A percentile compares a stretch with the other conserved stretches of the same genome.
phyloP scores from a whole-genome alignment of 2,113 vertebrate species.

The Plectropomus leopardus region DNA sequence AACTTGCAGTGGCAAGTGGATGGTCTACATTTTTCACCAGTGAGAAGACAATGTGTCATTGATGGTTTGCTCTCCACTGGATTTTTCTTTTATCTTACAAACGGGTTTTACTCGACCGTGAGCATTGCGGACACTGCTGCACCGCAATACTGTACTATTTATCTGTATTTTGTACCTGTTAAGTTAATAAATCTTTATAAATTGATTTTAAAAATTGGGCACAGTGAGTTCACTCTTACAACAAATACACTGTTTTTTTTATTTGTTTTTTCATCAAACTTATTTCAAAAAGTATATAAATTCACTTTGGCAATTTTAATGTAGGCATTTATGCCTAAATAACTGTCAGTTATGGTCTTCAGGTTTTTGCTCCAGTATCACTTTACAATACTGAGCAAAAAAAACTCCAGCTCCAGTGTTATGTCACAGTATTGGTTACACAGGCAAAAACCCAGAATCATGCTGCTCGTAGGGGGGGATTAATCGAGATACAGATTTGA shows the following conservation, averaged over 20 bases:
- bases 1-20: not conserved
- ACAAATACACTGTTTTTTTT: not conserved
- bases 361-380: not conserved
- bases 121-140: constrained; percentile 14
- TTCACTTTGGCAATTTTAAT: not conserved
- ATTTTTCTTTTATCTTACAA: constrained; percentile 18
- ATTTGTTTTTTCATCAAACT: not conserved
- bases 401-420: constrained; percentile 28
- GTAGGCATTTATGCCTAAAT: not conserved
- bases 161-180: constrained; percentile 65
- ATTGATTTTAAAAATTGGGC: constrained; percentile 26
- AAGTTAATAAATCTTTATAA: constrained; percentile 72
- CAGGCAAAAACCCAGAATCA: constrained; percentile 6
- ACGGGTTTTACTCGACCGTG: constrained; percentile 33
- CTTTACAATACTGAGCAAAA: not conserved
- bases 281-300: not conserved
- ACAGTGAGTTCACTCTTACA: not conserved
- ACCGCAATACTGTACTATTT: constrained; percentile 48
- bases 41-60: not conserved
- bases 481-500: constrained; percentile 48
- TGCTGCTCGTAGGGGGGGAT: constrained; percentile 37
- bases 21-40: constrained; percentile 33
- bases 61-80: constrained; percentile 16
- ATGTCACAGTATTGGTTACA: constrained; percentile 35
- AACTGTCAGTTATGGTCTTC: not conserved